A percentile compares a stretch with the other conserved stretches of the same genome.
Conservation (phyloP, 2,113 vertebrate genomes). For the Clarias batrachus region DNA sequence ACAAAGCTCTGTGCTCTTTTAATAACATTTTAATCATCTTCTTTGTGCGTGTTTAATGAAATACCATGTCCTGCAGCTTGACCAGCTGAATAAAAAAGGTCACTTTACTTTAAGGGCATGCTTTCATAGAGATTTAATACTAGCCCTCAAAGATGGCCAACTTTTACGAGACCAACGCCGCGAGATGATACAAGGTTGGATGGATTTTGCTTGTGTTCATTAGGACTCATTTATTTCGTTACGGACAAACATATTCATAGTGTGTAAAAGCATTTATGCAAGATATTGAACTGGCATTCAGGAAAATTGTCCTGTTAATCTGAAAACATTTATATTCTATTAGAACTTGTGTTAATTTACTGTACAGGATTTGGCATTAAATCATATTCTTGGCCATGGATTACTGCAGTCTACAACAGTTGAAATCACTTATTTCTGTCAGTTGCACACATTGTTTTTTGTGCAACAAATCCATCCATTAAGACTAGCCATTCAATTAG, state of each 20-base stretch:
- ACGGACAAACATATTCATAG: too few relatives aligned
- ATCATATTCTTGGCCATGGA: not conserved
- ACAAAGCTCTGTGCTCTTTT: slow-evolving; percentile 24
- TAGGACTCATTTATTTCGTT: too few relatives aligned
- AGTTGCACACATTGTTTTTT: not conserved
- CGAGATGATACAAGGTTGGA: not conserved
- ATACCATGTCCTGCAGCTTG: slow-evolving; percentile 2
- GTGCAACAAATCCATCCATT: not conserved
- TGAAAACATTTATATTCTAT: not conserved
- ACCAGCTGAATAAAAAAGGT: not conserved
- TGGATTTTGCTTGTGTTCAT: not conserved
- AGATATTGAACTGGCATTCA: too few relatives aligned
- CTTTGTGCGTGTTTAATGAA: slow-evolving; percentile 36
- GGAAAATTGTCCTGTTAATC: not conserved
- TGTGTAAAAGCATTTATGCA: too few relatives aligned
- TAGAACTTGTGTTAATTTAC: not conserved
- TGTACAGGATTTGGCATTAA: not conserved
- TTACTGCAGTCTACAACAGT: not conserved
- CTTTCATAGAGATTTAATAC: not conserved
- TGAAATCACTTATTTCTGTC: not conserved
- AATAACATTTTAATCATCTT: slow-evolving; percentile 39
- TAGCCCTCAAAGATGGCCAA: not conserved
- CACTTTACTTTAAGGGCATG: not conserved
- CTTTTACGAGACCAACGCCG: not conserved
- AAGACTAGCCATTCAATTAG: not conserved